Evolutionary conservation across 1,140 invertebrate genomes (phyloP).

Genomic region (Drosophila sechellia): DNA sequence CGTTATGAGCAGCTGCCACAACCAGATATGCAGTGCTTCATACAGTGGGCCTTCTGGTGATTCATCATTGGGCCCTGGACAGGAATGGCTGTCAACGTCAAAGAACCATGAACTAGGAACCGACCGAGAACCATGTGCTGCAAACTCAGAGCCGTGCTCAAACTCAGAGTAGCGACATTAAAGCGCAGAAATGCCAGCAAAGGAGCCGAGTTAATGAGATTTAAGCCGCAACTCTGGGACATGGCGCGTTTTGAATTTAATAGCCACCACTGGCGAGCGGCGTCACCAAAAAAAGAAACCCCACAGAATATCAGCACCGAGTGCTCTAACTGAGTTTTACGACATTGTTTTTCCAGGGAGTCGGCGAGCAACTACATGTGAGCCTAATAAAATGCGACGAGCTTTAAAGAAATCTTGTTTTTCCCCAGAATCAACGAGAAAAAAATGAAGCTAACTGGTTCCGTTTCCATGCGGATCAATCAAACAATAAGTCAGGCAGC

Average conservation of each 20-base stretch:
- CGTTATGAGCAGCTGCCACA: slow-evolving; percentile 71
- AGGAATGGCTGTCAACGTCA: slow-evolving; percentile 31
- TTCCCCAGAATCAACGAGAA: slow-evolving; percentile 19
- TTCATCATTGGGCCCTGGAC: slow-evolving; percentile 35
- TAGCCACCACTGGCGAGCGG: slow-evolving; percentile 38
- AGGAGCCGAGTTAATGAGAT: slow-evolving; percentile 70
- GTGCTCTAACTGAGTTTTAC: slow-evolving; percentile 60
- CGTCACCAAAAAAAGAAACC: background rate
- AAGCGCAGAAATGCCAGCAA: slow-evolving; percentile 44
- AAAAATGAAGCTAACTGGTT: slow-evolving; percentile 9
- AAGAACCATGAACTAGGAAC: slow-evolving; percentile 12
- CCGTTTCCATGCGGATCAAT: slow-evolving; percentile 52
- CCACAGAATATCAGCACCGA: background rate
- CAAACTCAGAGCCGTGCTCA: slow-evolving; percentile 32
- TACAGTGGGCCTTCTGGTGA: slow-evolving; percentile 21
- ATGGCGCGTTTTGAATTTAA: slow-evolving; percentile 66
- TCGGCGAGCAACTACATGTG: slow-evolving; percentile 29
- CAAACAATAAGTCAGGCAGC: slow-evolving; percentile 59
- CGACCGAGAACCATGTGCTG: slow-evolving; percentile 12
- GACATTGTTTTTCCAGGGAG: slow-evolving; percentile 53
- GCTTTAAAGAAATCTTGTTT: slow-evolving; percentile 52
- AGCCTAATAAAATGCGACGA: slow-evolving; percentile 66
- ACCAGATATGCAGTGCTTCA: slow-evolving; percentile 14
- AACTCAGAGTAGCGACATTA: slow-evolving; percentile 29
- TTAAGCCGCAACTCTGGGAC: slow-evolving; percentile 57